Conservation (phyloP, 1,140 invertebrate genomes). For the Lutraria rhynchaena region DNA sequence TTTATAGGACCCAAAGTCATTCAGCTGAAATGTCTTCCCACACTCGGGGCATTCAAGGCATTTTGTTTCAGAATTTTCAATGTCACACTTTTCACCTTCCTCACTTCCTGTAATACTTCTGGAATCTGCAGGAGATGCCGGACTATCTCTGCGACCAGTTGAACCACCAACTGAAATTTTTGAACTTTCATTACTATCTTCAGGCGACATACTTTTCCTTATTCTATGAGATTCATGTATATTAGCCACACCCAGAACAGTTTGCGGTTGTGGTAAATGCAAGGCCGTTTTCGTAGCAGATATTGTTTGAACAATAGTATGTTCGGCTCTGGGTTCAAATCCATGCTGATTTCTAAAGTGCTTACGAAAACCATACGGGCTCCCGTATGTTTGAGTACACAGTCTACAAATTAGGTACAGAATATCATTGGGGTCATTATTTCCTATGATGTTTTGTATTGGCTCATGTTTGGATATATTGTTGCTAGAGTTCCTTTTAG, state of each 20-base stretch:
- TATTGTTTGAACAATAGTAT: constrained; percentile 78
- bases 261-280: constrained; percentile 57
- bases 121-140: constrained; percentile 10
- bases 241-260: constrained; percentile 4
- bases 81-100: constrained; percentile 8
- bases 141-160: neutral
- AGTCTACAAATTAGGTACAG: constrained; percentile 78
- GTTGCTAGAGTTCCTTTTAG: constrained; percentile 11
- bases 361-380: constrained; percentile 79
- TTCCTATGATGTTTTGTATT: constrained; percentile 78
- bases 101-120: constrained; percentile 42
- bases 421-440: constrained; percentile 75
- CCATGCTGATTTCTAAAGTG: constrained; percentile 80
- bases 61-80: constrained; percentile 65
- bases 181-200: neutral
- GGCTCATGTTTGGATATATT: constrained; percentile 77
- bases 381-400: constrained; percentile 79
- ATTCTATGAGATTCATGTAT: constrained; percentile 17
- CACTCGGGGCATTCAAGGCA: constrained; percentile 76
- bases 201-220: constrained; percentile 6
- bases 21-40: constrained; percentile 77
- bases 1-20: constrained; percentile 80
- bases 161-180: neutral
- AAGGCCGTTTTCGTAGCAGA: constrained; percentile 76
- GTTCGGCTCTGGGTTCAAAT: constrained; percentile 77